These are phyloP conservation scores for Mus caroli DNA, from an alignment of 2,797 vertebrate genomes.

Conservation along the genomic window DNA sequence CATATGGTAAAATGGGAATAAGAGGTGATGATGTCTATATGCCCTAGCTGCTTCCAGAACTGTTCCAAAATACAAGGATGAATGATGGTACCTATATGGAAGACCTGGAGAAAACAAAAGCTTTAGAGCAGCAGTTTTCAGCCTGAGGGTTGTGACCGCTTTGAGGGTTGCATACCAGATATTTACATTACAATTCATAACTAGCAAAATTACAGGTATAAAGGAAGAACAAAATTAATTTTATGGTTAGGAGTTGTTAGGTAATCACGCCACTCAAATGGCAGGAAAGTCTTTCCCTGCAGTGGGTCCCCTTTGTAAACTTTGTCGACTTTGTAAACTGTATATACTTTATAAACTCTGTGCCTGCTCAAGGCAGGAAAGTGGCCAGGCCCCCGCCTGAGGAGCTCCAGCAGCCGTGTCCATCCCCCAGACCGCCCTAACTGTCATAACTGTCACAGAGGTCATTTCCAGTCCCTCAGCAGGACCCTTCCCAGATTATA, in stretches of 20 bases:
- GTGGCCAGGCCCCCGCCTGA: too few species aligned
- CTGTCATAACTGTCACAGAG: too few species aligned
- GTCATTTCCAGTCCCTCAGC: too few species aligned
- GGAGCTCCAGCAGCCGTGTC: too few species aligned
- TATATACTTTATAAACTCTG: too few species aligned
- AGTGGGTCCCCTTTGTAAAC: too few species aligned
- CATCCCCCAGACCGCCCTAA: too few species aligned
- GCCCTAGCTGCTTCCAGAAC: neutral
- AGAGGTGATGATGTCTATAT: neutral
- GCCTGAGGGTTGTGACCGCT: neutral
- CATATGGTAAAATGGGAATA: neutral
- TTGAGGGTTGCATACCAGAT: neutral
- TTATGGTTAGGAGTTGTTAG: neutral
- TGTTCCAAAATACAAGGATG: neutral
- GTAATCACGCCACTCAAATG: neutral
- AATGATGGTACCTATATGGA: neutral
- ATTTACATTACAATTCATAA: neutral
- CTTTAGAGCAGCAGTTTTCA: neutral
- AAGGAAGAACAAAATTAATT: neutral
- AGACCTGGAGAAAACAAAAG: conserved; percentile 21
- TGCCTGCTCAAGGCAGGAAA: neutral
- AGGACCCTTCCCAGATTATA: neutral
- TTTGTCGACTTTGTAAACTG: too few species aligned
- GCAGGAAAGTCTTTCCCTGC: neutral
- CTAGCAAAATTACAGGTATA: neutral